A percentile compares a stretch with the other conserved stretches of the same genome.
Evolutionary conservation across 2,888 invertebrate genomes (phyloP).

Genomic region (Brenthis hecate): DNA sequence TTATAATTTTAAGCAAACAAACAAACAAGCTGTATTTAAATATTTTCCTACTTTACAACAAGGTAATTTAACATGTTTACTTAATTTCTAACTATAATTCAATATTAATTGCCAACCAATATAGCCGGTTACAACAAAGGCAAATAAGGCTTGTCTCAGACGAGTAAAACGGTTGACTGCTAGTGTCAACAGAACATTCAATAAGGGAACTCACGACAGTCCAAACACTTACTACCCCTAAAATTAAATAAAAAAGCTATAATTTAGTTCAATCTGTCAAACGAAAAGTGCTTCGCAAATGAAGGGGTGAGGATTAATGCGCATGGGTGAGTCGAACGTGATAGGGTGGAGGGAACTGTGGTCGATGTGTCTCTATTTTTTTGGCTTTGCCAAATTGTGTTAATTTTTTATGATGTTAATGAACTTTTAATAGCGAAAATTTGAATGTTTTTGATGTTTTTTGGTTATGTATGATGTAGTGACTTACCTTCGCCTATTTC

Average conservation of each 20-base stretch:
- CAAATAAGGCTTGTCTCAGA: conserved; percentile 17
- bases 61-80: conserved; percentile 12
- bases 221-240: conserved; percentile 71
- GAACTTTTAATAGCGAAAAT: neutral
- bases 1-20: neutral
- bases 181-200: conserved; percentile 61
- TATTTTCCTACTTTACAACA: neutral
- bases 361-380: conserved; percentile 17
- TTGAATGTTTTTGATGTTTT: no score
- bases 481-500: no score
- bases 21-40: neutral
- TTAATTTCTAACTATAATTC: conserved; percentile 3
- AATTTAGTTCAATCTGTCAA: conserved; percentile 81
- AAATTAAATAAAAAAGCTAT: conserved; percentile 80
- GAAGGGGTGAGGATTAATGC: conserved; percentile 73
- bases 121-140: conserved; percentile 7
- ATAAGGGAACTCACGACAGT: conserved; percentile 62
- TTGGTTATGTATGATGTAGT: no score
- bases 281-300: conserved; percentile 81
- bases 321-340: conserved; percentile 62
- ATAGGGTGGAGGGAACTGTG: conserved; percentile 49
- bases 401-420: neutral
- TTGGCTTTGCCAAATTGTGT: conserved; percentile 10
- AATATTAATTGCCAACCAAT: conserved; percentile 17
- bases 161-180: conserved; percentile 38